Base-by-base conservation (phyloP, 2,113 vertebrate genomes). In the Lampris incognitus region DNA sequence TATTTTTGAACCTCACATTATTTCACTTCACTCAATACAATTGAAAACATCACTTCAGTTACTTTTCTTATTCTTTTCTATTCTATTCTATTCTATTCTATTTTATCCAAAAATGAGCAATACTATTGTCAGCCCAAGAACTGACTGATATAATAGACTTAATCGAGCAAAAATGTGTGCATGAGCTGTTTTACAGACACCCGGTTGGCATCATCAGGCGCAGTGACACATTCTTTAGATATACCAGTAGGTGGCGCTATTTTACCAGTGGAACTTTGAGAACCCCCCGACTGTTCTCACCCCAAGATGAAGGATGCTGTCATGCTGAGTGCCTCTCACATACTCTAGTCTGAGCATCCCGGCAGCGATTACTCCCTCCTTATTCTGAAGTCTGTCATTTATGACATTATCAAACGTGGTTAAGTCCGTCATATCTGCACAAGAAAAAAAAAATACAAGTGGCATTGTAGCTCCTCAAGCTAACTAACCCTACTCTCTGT, bases 251-350 rank as follows among this genome's bases (percentile, higher is more conserved):
- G 85, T 88, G 92, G 79, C 90, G 90, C 82, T 88, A 89, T 91
- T 92, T 93, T 68, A 88, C 91, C 90, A 72, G 86, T 79, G 88
- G 89, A 91, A 91, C 87, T 92, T 91, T 88, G 81, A 88, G 86
- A 88, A 81, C 88, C 89, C 88, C 89, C 86, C 88, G 85, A 85
- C 87, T 89, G 90, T 83, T 92, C 88, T 92, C 87, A 89, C 88
- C 90, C 87, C 84, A 87, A 92, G 86, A 92, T 90, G 91, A 93
- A 89, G 90, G 90, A 92, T 92, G 92, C 91, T 93, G 92, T 92
- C 91, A 92, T 83, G 90, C 91, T 87, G 91, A 91, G 89, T 92
- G 85, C 85, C 83, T 91, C 87, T 89, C 86, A 92, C 83, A 92
- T 80, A 90, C 85, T 91, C 84, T 84, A 90, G 91, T 91, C 88